phyloP scores from a whole-genome alignment of 2,888 invertebrate species.

The Sminthurides aquaticus region DNA sequence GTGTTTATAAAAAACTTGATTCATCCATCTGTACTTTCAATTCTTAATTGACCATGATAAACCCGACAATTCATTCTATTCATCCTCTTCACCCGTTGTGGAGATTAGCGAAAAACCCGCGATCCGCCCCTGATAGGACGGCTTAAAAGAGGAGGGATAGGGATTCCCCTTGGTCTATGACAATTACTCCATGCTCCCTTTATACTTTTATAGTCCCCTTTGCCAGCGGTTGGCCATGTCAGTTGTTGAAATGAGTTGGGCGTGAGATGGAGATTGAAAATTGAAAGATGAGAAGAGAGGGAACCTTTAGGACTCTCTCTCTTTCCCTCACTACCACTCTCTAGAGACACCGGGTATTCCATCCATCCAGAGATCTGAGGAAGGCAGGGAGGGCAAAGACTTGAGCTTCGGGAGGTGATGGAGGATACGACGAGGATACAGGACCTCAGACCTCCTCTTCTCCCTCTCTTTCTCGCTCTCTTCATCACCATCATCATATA shows the following conservation, averaged over 20 bases:
- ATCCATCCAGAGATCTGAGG: no score
- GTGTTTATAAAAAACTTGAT: no score
- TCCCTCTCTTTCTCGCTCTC: background rate
- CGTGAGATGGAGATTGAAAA: conserved; percentile 41
- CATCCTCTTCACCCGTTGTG: background rate
- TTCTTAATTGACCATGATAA: background rate
- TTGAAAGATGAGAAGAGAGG: conserved; percentile 17
- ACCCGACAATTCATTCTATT: background rate
- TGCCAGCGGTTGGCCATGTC: conserved; percentile 5
- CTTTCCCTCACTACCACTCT: conserved; percentile 2
- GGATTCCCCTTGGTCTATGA: background rate
- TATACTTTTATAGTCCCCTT: no score
- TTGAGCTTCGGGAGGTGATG: background rate
- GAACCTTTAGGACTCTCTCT: conserved; percentile 4
- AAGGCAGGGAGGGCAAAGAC: conserved; percentile 10
- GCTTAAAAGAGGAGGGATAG: background rate
- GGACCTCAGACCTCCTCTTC: no score
- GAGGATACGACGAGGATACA: no score
- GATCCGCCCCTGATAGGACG: no score
- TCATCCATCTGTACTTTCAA: background rate
- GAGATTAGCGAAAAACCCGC: no score
- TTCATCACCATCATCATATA: background rate
- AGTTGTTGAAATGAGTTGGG: conserved; percentile 41
- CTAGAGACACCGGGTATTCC: conserved; percentile 2
- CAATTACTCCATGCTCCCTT: background rate